Conservation (phyloP, 1,140 invertebrate genomes). For the Macrobrachium rosenbergii region DNA sequence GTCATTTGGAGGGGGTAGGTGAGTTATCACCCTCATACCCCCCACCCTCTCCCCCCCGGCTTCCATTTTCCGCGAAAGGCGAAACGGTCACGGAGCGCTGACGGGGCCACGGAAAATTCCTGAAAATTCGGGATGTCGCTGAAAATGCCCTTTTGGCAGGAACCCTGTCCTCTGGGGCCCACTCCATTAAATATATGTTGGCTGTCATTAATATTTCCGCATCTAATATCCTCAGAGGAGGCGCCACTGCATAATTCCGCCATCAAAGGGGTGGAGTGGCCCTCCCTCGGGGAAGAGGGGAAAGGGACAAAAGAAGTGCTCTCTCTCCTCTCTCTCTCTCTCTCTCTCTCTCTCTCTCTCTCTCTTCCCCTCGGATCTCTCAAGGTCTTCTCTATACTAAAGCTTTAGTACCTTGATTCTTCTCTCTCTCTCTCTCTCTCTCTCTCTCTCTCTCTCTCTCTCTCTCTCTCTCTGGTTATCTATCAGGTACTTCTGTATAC, state of each 20-base stretch:
- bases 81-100: too few species aligned
- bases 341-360: background rate
- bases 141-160: too few species aligned
- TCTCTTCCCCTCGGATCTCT: background rate
- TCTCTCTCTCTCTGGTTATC: background rate
- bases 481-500: background rate
- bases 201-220: slow-evolving; percentile 43
- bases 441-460: background rate
- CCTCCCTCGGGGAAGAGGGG: background rate
- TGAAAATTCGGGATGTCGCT: too few species aligned
- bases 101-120: too few species aligned
- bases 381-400: background rate
- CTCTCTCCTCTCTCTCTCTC: slow-evolving; percentile 1
- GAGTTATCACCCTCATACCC: too few species aligned
- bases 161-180: background rate
- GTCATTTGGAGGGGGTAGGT: background rate
- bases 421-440: background rate
- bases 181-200: slow-evolving; percentile 46
- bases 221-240: slow-evolving; percentile 25
- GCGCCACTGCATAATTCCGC: slow-evolving; percentile 25
- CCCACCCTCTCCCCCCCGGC: too few species aligned
- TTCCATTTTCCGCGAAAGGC: too few species aligned
- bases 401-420: background rate
- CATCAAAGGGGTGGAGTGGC: slow-evolving; percentile 11
- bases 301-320: background rate